Evolutionary conservation across 2,113 vertebrate species (phyloP).

Genomic region (Centrocercus urophasianus): DNA sequence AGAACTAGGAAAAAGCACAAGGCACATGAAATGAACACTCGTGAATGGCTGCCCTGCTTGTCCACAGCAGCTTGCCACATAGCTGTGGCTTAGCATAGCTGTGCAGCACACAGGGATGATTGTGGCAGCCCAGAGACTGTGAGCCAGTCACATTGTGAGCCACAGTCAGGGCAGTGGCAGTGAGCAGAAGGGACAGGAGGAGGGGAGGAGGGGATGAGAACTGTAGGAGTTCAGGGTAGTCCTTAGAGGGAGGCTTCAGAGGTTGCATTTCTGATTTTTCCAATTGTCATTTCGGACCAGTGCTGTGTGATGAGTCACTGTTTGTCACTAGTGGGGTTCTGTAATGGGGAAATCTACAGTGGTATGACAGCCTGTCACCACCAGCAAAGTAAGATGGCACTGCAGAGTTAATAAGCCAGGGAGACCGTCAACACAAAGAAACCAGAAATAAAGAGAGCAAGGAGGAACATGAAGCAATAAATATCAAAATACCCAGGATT

Average conservation of each 20-base stretch:
- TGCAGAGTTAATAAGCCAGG: background rate
- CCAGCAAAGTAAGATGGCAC: slow-evolving; percentile 1
- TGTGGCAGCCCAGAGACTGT: accelerated
- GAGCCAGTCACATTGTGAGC: background rate
- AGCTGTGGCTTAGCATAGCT: accelerated
- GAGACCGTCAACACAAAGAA: slow-evolving; percentile 6
- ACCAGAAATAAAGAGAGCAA: background rate
- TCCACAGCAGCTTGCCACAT: accelerated
- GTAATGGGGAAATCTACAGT: background rate
- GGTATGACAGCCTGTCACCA: slow-evolving; percentile 50
- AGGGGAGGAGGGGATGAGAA: background rate
- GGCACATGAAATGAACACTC: background rate
- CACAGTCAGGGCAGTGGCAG: accelerated
- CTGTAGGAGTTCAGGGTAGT: background rate
- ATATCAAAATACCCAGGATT: background rate
- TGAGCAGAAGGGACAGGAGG: background rate
- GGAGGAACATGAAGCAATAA: accelerated
- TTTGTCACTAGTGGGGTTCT: background rate
- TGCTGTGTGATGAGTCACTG: background rate
- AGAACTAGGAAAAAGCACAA: background rate
- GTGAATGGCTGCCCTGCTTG: accelerated
- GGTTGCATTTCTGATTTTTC: background rate
- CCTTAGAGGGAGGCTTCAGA: background rate
- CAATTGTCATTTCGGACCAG: background rate
- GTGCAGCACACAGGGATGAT: accelerated